Evolutionary conservation across 2,797 vertebrate species (phyloP).

Genomic region (Sebastiscus albofasciatus): DNA sequence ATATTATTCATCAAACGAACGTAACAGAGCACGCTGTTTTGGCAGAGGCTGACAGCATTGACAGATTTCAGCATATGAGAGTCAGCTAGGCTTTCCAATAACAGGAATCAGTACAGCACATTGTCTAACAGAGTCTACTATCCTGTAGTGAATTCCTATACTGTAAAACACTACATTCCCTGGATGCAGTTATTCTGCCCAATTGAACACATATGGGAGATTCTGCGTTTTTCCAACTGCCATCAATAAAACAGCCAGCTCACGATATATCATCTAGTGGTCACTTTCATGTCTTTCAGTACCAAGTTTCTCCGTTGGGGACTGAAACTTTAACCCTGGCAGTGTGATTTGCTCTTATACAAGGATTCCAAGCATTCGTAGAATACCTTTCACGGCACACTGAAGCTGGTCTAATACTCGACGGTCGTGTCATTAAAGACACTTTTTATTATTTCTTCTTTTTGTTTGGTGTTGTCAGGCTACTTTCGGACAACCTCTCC

Average conservation of each 20-base stretch:
- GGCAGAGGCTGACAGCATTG: background rate
- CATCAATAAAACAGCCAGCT: constrained; percentile 44
- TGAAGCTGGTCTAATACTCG: no score
- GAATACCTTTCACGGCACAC: no score
- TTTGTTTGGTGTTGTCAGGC: no score
- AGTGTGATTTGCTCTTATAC: background rate
- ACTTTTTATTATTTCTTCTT: no score
- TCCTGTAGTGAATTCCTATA: constrained; percentile 6
- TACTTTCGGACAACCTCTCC: background rate
- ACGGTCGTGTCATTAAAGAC: no score
- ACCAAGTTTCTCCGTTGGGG: constrained; percentile 16
- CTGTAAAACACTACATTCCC: constrained; percentile 31
- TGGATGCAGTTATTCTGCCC: constrained; percentile 7
- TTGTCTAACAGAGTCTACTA: background rate
- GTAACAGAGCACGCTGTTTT: background rate
- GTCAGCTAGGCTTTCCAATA: constrained; percentile 1
- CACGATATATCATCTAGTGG: constrained; percentile 31
- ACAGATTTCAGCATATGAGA: background rate
- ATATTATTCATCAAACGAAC: background rate
- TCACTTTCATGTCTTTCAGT: constrained; percentile 37
- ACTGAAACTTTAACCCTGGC: constrained; percentile 2
- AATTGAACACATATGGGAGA: constrained; percentile 50
- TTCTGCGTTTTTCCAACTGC: constrained; percentile 10
- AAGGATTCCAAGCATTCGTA: no score
- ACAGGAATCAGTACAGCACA: background rate